Evolutionary conservation across 2,797 vertebrate genomes (phyloP).

Genomic region (Ispidina lecontei): DNA sequence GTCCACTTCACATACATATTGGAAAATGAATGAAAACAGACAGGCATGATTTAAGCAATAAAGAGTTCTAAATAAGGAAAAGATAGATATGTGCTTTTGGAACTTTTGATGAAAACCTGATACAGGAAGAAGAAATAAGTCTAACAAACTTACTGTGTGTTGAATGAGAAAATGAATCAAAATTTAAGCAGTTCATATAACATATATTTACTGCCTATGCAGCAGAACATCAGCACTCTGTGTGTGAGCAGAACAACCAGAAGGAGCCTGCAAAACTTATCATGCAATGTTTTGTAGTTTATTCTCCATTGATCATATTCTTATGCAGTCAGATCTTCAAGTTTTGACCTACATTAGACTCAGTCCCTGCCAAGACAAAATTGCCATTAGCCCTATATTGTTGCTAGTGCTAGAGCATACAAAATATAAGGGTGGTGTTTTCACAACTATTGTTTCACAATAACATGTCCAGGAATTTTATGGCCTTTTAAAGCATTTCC

Average conservation of each 20-base stretch:
- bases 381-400: background rate
- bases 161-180: constrained; percentile 46
- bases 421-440: background rate
- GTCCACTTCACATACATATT: background rate
- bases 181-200: constrained; percentile 25
- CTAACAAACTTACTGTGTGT: constrained; percentile 7
- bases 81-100: background rate
- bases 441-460: background rate
- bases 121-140: background rate
- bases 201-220: background rate
- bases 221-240: background rate
- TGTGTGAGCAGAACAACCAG: background rate
- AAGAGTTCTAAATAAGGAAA: constrained; percentile 35
- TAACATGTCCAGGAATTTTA: background rate
- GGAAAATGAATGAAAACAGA: constrained; percentile 54
- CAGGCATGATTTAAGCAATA: constrained; percentile 1
- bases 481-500: background rate
- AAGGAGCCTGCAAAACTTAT: background rate
- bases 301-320: background rate
- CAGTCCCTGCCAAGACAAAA: background rate
- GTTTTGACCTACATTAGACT: background rate
- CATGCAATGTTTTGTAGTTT: background rate
- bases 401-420: background rate
- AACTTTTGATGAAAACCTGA: constrained; percentile 42
- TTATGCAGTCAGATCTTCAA: background rate